Evolutionary conservation across 2,888 invertebrate genomes (phyloP).

Genomic region (Cataglyphis rosenhaueri): DNA sequence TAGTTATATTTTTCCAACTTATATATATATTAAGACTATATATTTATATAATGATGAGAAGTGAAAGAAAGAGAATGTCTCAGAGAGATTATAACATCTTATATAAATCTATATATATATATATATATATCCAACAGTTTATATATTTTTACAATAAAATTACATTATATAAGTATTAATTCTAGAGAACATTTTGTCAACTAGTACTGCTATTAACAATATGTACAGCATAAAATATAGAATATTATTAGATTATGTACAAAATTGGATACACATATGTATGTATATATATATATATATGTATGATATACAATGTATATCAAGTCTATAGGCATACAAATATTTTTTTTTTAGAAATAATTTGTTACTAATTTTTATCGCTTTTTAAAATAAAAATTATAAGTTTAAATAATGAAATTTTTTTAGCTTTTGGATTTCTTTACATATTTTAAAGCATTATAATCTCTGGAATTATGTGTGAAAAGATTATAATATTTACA

Average conservation of each 20-base stretch:
- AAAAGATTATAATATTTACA: neutral
- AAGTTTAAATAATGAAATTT: neutral
- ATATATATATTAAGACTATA: slow-evolving; percentile 4
- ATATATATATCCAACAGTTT: slow-evolving; percentile 53
- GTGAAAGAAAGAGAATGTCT: neutral
- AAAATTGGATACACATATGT: slow-evolving; percentile 7
- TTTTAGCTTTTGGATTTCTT: neutral
- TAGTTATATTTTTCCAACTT: slow-evolving; percentile 21
- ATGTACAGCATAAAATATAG: slow-evolving; percentile 40
- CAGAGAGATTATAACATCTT: slow-evolving; percentile 34
- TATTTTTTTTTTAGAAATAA: slow-evolving; percentile 13
- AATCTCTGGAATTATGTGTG: neutral
- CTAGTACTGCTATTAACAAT: slow-evolving; percentile 17
- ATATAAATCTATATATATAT: slow-evolving; percentile 37
- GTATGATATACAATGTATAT: slow-evolving; percentile 48
- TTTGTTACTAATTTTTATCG: slow-evolving; percentile 2
- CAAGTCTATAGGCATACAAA: slow-evolving; percentile 14
- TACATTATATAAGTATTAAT: neutral
- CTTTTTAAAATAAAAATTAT: slow-evolving; percentile 8
- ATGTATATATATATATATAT: neutral
- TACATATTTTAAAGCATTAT: neutral
- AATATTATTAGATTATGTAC: slow-evolving; percentile 24
- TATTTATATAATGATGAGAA: slow-evolving; percentile 18
- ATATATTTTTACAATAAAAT: slow-evolving; percentile 28
- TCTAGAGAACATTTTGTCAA: slow-evolving; percentile 30